Conservation (phyloP, 1,140 invertebrate genomes). For the Nixonia krombeini region DNA sequence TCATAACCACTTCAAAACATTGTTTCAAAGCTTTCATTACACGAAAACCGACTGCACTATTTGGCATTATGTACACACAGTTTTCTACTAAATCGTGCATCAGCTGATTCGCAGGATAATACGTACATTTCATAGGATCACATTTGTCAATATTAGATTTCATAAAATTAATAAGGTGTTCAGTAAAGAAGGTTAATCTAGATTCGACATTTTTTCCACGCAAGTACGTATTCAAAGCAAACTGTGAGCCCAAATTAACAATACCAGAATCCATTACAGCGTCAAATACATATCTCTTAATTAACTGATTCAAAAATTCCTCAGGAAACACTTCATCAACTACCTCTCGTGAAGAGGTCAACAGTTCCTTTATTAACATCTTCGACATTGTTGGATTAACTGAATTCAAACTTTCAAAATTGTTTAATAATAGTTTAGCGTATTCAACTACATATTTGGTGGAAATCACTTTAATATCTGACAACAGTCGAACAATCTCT, state of each 20-base stretch:
- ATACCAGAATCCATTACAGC: background rate
- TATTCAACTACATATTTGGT: constrained; percentile 38
- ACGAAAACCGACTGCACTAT: no score
- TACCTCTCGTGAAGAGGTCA: background rate
- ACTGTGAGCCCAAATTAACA: background rate
- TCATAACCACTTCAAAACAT: background rate
- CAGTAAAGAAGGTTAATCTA: background rate
- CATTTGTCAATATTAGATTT: background rate
- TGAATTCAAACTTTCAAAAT: constrained; percentile 1
- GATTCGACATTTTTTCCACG: background rate
- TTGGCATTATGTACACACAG: background rate
- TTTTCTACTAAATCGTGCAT: background rate
- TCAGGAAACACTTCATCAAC: background rate
- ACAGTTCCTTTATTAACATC: background rate
- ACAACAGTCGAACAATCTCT: constrained; percentile 8
- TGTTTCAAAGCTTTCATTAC: background rate
- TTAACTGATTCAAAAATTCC: constrained; percentile 9
- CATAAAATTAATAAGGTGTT: constrained; percentile 2
- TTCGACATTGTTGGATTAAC: background rate
- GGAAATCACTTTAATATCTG: constrained; percentile 14
- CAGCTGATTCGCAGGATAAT: background rate
- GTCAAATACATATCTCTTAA: constrained; percentile 16
- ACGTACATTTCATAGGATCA: background rate
- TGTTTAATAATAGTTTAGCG: background rate
- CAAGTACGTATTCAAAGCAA: constrained; percentile 5